A percentile compares a stretch with the other conserved stretches of the same genome.
Conservation (phyloP, 2,113 vertebrate species). For the Castor canadensis region DNA sequence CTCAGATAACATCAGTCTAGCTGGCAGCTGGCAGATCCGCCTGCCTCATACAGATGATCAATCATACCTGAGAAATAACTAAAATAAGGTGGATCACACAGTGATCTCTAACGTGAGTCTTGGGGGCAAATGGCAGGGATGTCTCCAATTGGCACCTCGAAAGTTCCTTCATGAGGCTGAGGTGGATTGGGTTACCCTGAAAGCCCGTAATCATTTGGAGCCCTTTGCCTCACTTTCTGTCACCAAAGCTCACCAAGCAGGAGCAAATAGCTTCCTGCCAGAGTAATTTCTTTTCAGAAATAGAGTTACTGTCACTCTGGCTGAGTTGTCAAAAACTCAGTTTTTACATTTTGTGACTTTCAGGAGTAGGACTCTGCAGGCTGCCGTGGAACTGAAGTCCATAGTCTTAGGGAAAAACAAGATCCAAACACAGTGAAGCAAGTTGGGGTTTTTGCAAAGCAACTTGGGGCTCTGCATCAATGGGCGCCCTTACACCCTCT, state of each 20-base stretch:
- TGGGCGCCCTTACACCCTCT: background rate
- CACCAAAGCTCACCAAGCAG: background rate
- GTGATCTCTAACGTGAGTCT: conserved; percentile 76
- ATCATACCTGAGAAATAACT: conserved; percentile 77
- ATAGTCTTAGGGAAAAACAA: background rate
- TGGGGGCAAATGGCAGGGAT: conserved; percentile 72
- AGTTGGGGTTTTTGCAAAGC: background rate
- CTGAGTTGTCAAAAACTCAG: background rate
- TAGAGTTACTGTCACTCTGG: conserved; percentile 48
- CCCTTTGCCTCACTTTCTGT: conserved; percentile 27
- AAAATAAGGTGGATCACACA: conserved; percentile 79
- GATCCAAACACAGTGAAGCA: background rate
- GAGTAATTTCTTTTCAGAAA: conserved; percentile 61
- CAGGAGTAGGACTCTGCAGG: background rate
- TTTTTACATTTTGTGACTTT: conserved; percentile 35
- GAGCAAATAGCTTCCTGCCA: conserved; percentile 48
- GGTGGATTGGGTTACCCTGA: conserved; percentile 74
- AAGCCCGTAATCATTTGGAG: conserved; percentile 62
- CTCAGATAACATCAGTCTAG: conserved; percentile 71
- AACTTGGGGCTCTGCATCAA: background rate
- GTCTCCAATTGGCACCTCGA: conserved; percentile 69
- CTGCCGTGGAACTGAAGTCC: background rate
- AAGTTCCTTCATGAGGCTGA: conserved; percentile 46
- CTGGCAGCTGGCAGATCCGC: background rate
- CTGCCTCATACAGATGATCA: conserved; percentile 71